Evolutionary conservation across 2,797 vertebrate genomes (phyloP).

Genomic region (Sebastes nivosus): DNA sequence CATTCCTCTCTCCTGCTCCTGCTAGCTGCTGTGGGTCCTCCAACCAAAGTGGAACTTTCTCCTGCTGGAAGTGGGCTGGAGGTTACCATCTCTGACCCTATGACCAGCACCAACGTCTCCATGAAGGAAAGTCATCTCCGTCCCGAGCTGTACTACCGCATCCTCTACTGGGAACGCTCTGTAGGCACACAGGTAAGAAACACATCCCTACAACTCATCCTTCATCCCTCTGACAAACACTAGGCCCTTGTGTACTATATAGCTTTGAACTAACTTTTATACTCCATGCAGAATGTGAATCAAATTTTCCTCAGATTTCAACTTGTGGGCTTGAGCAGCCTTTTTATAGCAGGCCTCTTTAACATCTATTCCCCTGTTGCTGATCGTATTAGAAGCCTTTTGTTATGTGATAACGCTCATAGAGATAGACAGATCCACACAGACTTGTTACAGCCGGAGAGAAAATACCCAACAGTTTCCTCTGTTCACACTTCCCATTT

Average conservation of each 20-base stretch:
- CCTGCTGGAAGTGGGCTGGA: constrained; percentile 50
- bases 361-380: not conserved
- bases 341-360: not conserved
- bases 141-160: constrained; percentile 42
- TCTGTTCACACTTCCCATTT: constrained; percentile 10
- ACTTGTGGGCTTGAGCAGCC: not conserved
- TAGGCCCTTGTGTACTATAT: not conserved
- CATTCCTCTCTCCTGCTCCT: not conserved
- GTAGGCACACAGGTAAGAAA: constrained; percentile 43
- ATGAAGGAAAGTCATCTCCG: constrained; percentile 49
- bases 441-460: not conserved
- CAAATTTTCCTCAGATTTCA: not conserved
- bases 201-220: no score
- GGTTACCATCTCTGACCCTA: constrained; percentile 65
- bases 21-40: constrained; percentile 77
- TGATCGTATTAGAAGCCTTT: not conserved
- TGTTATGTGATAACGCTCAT: not conserved
- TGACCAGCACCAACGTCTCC: constrained; percentile 60
- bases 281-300: not conserved
- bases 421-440: not conserved
- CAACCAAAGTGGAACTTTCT: constrained; percentile 54
- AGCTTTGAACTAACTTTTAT: not conserved
- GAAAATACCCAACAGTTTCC: not conserved
- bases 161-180: constrained; percentile 67
- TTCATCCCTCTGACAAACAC: not conserved